Evolutionary conservation across 1,140 invertebrate genomes (phyloP).

Genomic region (Neodiprion pinetum): DNA sequence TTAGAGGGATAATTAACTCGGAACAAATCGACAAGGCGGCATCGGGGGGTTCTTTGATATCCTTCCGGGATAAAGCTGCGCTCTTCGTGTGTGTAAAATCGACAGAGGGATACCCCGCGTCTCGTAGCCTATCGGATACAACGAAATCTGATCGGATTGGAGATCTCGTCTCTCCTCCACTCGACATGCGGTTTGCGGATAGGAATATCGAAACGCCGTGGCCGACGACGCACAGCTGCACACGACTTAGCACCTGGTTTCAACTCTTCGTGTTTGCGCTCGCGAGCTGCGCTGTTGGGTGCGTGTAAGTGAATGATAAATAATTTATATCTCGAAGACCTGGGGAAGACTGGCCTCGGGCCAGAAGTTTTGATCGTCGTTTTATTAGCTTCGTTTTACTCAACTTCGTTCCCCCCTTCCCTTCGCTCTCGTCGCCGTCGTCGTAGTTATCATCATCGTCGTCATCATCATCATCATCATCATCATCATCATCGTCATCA

Average conservation of each 20-base stretch:
- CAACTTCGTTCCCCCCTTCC: not conserved
- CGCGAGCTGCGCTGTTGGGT: not conserved
- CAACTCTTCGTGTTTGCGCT: not conserved
- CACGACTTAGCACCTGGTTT: not conserved
- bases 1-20: too few species aligned
- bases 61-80: too few species aligned
- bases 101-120: too few species aligned
- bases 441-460: too few species aligned
- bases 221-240: not conserved
- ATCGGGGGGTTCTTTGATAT: too few species aligned
- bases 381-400: constrained; percentile 21
- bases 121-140: too few species aligned
- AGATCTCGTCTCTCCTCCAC: too few species aligned
- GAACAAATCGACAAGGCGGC: too few species aligned
- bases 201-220: not conserved
- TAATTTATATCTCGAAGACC: constrained; percentile 42
- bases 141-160: too few species aligned
- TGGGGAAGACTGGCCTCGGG: constrained; percentile 44
- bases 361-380: constrained; percentile 48
- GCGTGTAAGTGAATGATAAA: constrained; percentile 44
- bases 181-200: not conserved
- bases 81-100: too few species aligned
- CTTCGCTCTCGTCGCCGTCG: not conserved
- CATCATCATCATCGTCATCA: too few species aligned
- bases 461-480: too few species aligned